Base-by-base conservation (phyloP, 2,113 vertebrate genomes). In the Pelecanus crispus region DNA sequence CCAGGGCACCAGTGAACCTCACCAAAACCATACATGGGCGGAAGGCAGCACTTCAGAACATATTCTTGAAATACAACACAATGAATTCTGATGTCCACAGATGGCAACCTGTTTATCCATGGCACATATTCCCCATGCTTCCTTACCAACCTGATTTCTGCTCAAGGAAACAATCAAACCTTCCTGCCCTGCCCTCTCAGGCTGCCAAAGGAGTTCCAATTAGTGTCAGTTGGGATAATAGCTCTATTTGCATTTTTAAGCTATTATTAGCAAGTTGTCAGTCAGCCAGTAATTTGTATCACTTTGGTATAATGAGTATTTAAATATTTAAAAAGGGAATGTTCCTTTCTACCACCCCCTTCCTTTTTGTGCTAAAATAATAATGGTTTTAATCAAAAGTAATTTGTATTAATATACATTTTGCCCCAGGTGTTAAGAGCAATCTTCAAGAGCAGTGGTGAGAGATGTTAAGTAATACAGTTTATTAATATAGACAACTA, bases 191-290 rank as follows among this genome's bases (percentile, higher is more conserved):
- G 97, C 94, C 86, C 75, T 94, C 49, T 81, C 73, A 79, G 92
- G 86, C 88, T 94, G 94, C 95, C 96, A 91, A 86, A 97, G 85
- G 65, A 94, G 73, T 91, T 94, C 61, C 92, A 97, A 96, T 95
- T 97, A 94, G 77, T 49, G 77, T 94, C 95, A 94, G 91, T 97
- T 96, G 92, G 79, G 81, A 97, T 96, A 95, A 97, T 92, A 62
- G 65, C 65, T 91, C 88, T 75, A 96, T 96, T 91, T 95, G 97
- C 95, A 94, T 97, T 94, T 97, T 94, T 29, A 91, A 84, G 88
- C 77, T 96, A 95, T 95, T 96, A 92, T 95, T 96, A 96, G 97
- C 91, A 93, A 92, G 92, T 92, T 95, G 95, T 95, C 97, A 96
- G 92, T 97, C 97, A 97, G 94, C 49, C 78, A 88, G 91, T 87